phyloP scores from a whole-genome alignment of 2,888 invertebrate species.

The Flexamia atlantica region DNA sequence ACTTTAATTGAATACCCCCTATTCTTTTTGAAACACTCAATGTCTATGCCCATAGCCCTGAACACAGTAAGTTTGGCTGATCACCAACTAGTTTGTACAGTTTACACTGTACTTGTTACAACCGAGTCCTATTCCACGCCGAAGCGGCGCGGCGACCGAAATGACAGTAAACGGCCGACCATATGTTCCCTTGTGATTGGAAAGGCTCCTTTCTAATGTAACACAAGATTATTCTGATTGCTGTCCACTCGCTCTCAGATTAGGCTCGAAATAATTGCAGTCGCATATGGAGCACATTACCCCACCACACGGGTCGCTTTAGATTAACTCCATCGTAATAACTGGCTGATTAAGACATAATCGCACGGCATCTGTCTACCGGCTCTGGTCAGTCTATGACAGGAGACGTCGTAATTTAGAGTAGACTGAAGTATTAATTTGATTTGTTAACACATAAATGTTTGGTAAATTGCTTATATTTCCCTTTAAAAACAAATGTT shows the following conservation, averaged over 20 bases:
- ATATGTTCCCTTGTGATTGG: slow-evolving; percentile 30
- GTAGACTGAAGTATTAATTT: too few relatives aligned
- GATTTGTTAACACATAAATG: too few relatives aligned
- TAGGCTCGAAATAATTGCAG: slow-evolving; percentile 6
- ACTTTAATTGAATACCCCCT: too few relatives aligned
- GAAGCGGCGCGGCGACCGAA: not conserved
- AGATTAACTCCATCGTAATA: not conserved
- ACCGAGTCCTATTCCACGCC: not conserved
- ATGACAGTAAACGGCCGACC: slow-evolving; percentile 6
- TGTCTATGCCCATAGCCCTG: too few relatives aligned
- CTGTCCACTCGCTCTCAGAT: slow-evolving; percentile 7
- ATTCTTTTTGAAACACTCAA: too few relatives aligned
- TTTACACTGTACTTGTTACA: not conserved
- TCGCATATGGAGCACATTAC: slow-evolving; percentile 1
- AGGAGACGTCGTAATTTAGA: too few relatives aligned
- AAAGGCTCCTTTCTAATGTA: slow-evolving; percentile 45
- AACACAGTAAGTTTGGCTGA: too few relatives aligned
- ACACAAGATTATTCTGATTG: slow-evolving; percentile 25
- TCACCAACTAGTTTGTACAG: too few relatives aligned
- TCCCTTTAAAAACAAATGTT: too few relatives aligned
- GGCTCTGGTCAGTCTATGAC: not conserved
- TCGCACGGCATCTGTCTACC: not conserved
- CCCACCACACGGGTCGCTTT: not conserved
- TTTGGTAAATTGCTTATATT: too few relatives aligned
- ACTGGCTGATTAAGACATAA: not conserved